These are phyloP conservation scores for Mesopsocus fuscifrons DNA, from an alignment of 2,888 invertebrate species.

Conservation along the genomic window DNA sequence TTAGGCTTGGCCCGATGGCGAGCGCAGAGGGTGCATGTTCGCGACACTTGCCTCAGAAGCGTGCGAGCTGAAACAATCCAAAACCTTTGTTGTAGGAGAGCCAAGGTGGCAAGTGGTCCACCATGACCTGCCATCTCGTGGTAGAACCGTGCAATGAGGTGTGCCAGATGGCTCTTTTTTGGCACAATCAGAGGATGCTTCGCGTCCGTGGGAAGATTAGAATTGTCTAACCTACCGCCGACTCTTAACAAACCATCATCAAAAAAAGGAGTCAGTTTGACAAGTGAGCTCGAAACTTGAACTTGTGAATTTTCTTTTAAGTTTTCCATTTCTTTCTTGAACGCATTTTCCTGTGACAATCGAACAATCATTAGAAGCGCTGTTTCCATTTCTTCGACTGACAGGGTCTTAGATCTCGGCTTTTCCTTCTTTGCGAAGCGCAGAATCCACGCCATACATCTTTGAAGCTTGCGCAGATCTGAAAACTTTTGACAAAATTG, in stretches of 20 bases:
- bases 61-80: neutral
- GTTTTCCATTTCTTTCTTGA: no score
- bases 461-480: no score
- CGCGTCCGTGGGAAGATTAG: neutral
- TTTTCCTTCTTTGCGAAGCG: no score
- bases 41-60: neutral
- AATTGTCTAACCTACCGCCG: neutral
- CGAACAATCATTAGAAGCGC: no score
- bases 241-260: neutral
- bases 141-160: neutral
- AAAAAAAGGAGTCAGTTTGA: constrained; percentile 1
- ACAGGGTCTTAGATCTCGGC: no score
- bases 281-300: neutral
- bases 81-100: neutral
- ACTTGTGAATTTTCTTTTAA: no score
- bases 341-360: no score
- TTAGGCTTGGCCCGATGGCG: no score
- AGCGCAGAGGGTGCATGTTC: neutral
- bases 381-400: no score
- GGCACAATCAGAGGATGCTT: neutral
- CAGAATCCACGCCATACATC: no score
- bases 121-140: neutral
- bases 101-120: neutral
- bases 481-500: no score
- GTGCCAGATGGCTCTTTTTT: neutral